phyloP scores from a whole-genome alignment of 2,797 vertebrate genomes.

The Rhabdomys pumilio region DNA sequence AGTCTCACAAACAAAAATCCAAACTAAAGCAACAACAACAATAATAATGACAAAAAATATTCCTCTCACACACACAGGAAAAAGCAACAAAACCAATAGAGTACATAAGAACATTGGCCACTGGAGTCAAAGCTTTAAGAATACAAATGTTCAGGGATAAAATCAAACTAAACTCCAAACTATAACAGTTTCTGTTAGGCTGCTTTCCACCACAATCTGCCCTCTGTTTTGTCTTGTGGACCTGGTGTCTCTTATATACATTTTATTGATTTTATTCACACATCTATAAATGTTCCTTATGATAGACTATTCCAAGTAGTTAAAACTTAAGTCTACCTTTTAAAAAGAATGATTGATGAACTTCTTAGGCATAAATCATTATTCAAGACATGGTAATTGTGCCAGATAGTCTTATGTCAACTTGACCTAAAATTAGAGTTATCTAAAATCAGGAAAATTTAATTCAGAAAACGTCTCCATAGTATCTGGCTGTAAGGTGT shows the following conservation, averaged over 20 bases:
- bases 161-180: background rate
- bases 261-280: background rate
- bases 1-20: background rate
- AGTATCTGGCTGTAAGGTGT: background rate
- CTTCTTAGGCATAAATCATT: background rate
- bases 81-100: background rate
- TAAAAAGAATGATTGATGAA: background rate
- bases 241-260: background rate
- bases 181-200: background rate
- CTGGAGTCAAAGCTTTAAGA: background rate
- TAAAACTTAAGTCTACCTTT: background rate
- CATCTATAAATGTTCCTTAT: background rate
- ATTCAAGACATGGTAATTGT: background rate
- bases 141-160: background rate
- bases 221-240: background rate
- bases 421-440: background rate
- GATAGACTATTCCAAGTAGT: background rate
- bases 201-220: background rate
- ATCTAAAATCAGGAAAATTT: background rate
- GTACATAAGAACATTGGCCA: background rate
- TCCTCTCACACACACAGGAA: too few relatives aligned
- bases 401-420: background rate
- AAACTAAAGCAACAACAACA: background rate
- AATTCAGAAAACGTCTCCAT: background rate
- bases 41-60: background rate